phyloP scores from a whole-genome alignment of 2,113 vertebrate species.

The Microtus richardsoni region DNA sequence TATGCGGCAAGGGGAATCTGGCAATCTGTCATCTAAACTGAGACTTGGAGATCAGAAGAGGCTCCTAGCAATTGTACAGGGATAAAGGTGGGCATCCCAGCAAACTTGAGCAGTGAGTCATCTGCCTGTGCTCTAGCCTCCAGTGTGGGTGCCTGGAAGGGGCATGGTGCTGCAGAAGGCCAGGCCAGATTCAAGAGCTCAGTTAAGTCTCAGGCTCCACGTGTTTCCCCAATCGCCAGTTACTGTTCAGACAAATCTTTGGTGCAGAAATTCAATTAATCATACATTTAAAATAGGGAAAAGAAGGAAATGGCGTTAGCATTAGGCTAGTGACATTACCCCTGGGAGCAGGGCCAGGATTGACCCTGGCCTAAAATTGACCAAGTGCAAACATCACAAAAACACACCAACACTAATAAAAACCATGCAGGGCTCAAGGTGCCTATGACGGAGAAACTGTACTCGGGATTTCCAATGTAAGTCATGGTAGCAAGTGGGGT shows the following conservation, averaged over 20 bases:
- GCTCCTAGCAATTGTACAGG: not conserved
- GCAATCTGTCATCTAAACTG: not conserved
- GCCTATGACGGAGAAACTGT: not conserved
- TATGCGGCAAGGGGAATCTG: not conserved
- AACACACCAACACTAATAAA: not conserved
- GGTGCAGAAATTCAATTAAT: not conserved
- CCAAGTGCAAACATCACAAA: not conserved
- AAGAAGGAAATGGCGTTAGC: not conserved
- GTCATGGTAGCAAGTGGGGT: not conserved
- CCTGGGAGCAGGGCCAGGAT: not conserved
- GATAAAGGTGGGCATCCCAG: not conserved
- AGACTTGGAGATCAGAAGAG: not conserved
- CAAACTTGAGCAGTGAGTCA: not conserved
- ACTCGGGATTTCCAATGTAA: not conserved
- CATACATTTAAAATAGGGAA: not conserved
- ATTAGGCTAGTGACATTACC: not conserved
- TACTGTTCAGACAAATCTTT: not conserved
- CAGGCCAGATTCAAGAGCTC: not conserved
- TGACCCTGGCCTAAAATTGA: not conserved
- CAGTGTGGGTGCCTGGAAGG: not conserved
- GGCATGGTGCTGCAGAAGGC: not conserved
- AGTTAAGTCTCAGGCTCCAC: not conserved
- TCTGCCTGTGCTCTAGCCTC: not conserved
- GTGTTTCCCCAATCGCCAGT: not conserved
- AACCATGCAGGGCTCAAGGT: not conserved